These are phyloP conservation scores for Cyanoramphus novaezelandiae DNA, from an alignment of 2,113 vertebrate species.

Conservation along the genomic window DNA sequence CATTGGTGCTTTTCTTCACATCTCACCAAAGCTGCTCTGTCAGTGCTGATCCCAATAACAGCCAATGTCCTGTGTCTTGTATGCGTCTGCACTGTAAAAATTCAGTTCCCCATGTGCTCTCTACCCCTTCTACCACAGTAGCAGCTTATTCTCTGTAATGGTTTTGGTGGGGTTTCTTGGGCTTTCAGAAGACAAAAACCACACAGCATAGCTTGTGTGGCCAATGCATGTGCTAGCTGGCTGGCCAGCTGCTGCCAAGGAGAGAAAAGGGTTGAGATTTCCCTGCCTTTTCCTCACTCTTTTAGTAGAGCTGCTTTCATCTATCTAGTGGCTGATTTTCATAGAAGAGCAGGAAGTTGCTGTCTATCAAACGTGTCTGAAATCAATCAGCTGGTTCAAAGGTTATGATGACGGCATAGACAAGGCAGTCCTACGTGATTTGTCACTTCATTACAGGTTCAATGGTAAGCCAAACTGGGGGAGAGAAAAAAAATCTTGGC, in stretches of 20 bases:
- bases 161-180: neutral
- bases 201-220: neutral
- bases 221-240: neutral
- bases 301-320: neutral
- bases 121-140: neutral
- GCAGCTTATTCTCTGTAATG: neutral
- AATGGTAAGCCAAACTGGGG: accelerated
- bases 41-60: neutral
- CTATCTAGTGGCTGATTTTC: neutral
- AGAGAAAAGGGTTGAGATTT: neutral
- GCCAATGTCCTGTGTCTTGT: neutral
- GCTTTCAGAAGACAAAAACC: neutral
- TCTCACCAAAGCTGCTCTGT: neutral
- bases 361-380: neutral
- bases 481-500: neutral
- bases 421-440: neutral
- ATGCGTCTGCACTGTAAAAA: neutral
- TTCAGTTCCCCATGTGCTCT: neutral
- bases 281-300: neutral
- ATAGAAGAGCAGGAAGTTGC: neutral
- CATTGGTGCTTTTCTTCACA: neutral
- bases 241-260: neutral
- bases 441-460: neutral
- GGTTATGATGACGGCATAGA: neutral
- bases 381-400: neutral